Conservation (phyloP, 2,113 vertebrate species). For the Beaufortia kweichowensis region DNA sequence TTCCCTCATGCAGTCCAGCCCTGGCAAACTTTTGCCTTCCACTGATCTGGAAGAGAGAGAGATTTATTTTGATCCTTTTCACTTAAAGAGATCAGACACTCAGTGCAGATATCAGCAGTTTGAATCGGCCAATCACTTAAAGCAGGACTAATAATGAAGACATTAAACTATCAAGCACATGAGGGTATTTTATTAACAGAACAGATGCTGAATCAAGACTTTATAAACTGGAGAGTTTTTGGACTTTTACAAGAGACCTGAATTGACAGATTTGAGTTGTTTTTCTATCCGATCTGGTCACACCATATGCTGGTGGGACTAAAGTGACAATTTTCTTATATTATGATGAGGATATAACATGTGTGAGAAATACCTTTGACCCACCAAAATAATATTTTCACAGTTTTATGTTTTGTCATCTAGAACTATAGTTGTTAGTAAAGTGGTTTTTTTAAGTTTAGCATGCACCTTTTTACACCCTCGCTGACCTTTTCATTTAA, state of each 20-base stretch:
- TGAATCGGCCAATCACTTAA: slow-evolving; percentile 79
- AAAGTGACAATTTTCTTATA: neutral
- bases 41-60: slow-evolving; percentile 60
- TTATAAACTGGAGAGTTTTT: slow-evolving; percentile 14
- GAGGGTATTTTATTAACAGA: slow-evolving; percentile 72
- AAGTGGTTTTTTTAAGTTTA: too few species aligned
- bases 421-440: too few species aligned
- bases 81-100: slow-evolving; percentile 76
- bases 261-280: neutral
- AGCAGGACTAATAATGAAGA: slow-evolving; percentile 71
- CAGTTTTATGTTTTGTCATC: too few species aligned
- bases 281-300: neutral
- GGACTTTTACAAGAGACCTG: neutral
- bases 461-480: too few species aligned
- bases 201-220: slow-evolving; percentile 73
- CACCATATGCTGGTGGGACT: too few species aligned
- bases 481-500: too few species aligned
- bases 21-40: slow-evolving; percentile 67
- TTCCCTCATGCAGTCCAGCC: slow-evolving; percentile 62
- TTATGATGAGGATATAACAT: neutral
- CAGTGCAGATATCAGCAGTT: slow-evolving; percentile 78
- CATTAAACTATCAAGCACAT: slow-evolving; percentile 71
- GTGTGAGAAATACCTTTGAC: too few species aligned
- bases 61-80: slow-evolving; percentile 75
- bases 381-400: too few species aligned